phyloP scores from a whole-genome alignment of 1,140 invertebrate species.

The Scylla paramamosain region DNA sequence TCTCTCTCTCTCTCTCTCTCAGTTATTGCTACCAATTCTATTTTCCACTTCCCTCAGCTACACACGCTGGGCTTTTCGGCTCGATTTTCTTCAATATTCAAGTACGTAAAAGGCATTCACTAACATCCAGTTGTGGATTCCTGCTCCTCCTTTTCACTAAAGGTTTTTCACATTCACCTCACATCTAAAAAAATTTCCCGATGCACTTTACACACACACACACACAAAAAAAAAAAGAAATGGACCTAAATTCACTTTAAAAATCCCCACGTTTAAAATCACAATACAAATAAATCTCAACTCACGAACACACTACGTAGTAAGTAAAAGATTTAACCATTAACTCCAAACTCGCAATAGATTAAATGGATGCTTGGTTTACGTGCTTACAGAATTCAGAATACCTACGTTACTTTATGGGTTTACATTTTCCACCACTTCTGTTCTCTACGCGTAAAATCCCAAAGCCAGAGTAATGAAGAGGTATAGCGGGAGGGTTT shows the following conservation, averaged over 20 bases:
- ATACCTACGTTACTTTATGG: background rate
- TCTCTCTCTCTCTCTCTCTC: conserved; percentile 20
- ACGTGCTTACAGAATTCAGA: background rate
- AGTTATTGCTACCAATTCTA: background rate
- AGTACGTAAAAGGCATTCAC: background rate
- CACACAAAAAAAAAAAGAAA: no score
- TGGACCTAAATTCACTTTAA: no score
- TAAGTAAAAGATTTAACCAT: no score
- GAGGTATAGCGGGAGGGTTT: background rate
- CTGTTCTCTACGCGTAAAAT: background rate
- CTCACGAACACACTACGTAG: no score
- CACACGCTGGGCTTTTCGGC: background rate
- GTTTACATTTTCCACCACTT: background rate
- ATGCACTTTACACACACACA: no score
- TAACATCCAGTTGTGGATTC: background rate
- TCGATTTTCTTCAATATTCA: background rate
- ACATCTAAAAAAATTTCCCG: no score
- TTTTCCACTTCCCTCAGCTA: background rate
- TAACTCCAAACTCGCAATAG: no score
- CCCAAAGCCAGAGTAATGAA: background rate
- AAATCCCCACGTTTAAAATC: no score
- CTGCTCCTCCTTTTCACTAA: background rate
- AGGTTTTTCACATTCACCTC: no score
- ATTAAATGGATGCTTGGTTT: no score
- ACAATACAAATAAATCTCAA: no score